A percentile compares a stretch with the other conserved stretches of the same genome.
Conservation (phyloP, 2,797 vertebrate species). For the Semotilus atromaculatus region DNA sequence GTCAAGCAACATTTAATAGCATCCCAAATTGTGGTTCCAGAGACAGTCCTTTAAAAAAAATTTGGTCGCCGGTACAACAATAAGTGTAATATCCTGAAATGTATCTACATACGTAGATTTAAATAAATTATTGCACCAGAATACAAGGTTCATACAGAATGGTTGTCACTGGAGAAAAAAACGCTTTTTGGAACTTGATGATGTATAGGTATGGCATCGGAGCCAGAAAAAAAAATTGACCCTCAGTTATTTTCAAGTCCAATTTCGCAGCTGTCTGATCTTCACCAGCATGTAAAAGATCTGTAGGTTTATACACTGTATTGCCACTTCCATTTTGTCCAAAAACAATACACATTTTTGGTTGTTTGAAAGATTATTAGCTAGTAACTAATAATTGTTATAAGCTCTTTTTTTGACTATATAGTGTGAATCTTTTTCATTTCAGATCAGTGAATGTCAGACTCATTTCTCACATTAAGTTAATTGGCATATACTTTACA, state of each 20-base stretch:
- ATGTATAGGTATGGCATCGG: neutral
- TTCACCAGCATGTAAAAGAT: neutral
- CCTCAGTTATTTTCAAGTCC: too few species aligned
- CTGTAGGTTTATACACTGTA: neutral
- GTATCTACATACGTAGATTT: neutral
- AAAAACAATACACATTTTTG: too few species aligned
- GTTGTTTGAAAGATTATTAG: neutral
- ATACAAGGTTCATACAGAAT: neutral
- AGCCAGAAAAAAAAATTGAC: neutral
- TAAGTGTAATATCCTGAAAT: neutral
- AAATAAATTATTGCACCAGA: neutral
- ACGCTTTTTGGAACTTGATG: neutral
- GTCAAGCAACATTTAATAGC: neutral
- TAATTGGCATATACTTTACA: neutral
- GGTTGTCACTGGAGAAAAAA: neutral
- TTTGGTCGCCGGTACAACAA: neutral
- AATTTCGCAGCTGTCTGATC: neutral
- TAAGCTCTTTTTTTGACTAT: neutral
- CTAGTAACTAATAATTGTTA: neutral
- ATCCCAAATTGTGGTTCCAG: neutral
- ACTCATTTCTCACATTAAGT: neutral
- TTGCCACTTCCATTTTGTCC: neutral
- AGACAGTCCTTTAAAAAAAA: neutral
- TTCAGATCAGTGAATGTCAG: neutral
- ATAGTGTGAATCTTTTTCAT: neutral